These are phyloP conservation scores for Trypoxylon attenuatum DNA, from an alignment of 2,888 invertebrate species.

Conservation along the genomic window DNA sequence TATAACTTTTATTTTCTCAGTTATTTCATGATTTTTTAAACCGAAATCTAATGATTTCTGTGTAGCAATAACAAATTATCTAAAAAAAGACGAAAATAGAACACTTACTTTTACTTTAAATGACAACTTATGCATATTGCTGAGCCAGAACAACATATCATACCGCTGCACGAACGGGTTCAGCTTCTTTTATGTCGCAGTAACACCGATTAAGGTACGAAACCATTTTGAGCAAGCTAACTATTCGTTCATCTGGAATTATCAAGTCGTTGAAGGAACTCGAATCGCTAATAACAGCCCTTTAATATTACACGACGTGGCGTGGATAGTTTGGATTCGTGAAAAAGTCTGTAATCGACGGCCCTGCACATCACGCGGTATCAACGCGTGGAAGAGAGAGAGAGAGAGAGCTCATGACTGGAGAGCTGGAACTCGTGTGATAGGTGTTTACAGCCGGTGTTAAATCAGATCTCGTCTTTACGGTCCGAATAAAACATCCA, in stretches of 20 bases:
- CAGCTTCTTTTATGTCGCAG: background rate
- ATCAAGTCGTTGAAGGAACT: slow-evolving; percentile 16
- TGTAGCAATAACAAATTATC: too few species aligned
- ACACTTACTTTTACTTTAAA: too few species aligned
- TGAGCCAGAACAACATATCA: too few species aligned
- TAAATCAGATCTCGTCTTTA: slow-evolving; percentile 33
- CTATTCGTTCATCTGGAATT: slow-evolving; percentile 19
- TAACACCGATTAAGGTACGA: slow-evolving; percentile 4
- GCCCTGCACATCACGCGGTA: slow-evolving; percentile 17
- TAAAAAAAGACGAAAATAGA: too few species aligned
- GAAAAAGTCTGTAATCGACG: slow-evolving; percentile 25
- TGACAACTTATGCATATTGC: too few species aligned
- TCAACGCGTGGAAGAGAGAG: slow-evolving; percentile 4
- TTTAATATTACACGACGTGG: slow-evolving; percentile 27
- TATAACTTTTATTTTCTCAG: too few species aligned
- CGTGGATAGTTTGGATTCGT: slow-evolving; percentile 34
- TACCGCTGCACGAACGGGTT: background rate
- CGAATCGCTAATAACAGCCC: slow-evolving; percentile 31
- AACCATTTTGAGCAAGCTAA: background rate
- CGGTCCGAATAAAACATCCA: slow-evolving; percentile 39
- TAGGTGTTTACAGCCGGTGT: slow-evolving; percentile 33
- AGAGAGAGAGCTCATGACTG: background rate
- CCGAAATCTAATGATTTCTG: too few species aligned
- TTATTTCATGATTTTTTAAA: too few species aligned
- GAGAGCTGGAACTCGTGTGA: background rate